These are phyloP conservation scores for Rhynchopsitta pachyrhyncha DNA, from an alignment of 2,113 vertebrate genomes.

Conservation along the genomic window DNA sequence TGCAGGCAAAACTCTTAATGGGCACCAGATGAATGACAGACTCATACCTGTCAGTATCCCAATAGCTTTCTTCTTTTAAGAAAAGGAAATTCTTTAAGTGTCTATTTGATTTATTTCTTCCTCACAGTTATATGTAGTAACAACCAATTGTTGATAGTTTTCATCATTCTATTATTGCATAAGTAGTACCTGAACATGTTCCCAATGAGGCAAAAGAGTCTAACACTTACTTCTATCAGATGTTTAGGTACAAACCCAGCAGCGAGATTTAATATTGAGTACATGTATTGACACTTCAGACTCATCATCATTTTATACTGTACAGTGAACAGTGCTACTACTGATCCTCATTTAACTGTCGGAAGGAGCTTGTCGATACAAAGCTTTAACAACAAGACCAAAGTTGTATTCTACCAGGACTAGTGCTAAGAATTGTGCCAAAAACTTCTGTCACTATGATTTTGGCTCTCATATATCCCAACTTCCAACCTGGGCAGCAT, in stretches of 20 bases:
- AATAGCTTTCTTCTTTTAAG: neutral
- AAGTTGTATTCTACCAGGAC: neutral
- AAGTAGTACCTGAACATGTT: neutral
- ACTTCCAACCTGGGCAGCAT: neutral
- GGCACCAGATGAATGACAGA: conserved; percentile 1
- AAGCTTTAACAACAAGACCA: neutral
- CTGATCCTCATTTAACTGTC: neutral
- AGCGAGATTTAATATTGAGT: neutral
- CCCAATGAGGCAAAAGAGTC: neutral
- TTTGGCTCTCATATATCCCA: neutral
- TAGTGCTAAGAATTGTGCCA: neutral
- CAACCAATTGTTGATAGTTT: conserved; percentile 5
- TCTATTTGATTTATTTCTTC: conserved; percentile 57
- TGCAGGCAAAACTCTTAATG: neutral
- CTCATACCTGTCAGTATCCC: neutral
- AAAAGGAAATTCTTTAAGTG: conserved; percentile 4
- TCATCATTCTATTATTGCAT: conserved; percentile 7
- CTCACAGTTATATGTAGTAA: neutral
- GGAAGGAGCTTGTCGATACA: neutral
- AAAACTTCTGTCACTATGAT: neutral
- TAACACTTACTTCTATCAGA: neutral
- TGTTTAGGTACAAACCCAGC: neutral
- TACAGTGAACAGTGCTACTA: neutral
- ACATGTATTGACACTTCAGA: neutral
- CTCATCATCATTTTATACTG: neutral